A percentile compares a stretch with the other conserved stretches of the same genome.
Evolutionary conservation across 2,888 invertebrate species (phyloP).

Genomic region (Cheilosia vernalis): DNA sequence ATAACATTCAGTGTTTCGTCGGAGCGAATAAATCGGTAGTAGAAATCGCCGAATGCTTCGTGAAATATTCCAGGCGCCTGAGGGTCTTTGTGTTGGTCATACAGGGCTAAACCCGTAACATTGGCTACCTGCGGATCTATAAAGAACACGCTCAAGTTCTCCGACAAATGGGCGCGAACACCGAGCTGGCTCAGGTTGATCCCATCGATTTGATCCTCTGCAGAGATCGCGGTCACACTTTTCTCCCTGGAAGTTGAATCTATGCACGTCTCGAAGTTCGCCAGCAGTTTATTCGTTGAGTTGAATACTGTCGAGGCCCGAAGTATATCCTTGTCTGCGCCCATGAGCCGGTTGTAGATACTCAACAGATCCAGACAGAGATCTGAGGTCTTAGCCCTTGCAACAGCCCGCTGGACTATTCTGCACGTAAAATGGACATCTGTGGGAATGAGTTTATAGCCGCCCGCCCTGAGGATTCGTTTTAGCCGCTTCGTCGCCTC

Average conservation of each 20-base stretch:
- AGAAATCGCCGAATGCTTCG: conserved; percentile 76
- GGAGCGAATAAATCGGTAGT: conserved; percentile 81
- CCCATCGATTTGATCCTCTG: conserved; percentile 63
- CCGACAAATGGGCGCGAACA: conserved; percentile 78
- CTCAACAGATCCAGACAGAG: conserved; percentile 77
- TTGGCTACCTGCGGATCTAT: conserved; percentile 80
- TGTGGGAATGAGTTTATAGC: conserved; percentile 84
- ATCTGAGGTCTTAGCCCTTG: conserved; percentile 61
- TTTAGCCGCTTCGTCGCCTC: conserved; percentile 45
- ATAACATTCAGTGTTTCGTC: conserved; percentile 83
- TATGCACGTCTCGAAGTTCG: conserved; percentile 85
- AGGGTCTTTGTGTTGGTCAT: conserved; percentile 36
- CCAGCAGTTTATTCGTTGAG: conserved; percentile 87
- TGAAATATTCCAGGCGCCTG: conserved; percentile 28
- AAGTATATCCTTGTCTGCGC: conserved; percentile 81
- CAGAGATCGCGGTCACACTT: neutral
- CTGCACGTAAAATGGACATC: conserved; percentile 85
- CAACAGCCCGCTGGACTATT: conserved; percentile 78
- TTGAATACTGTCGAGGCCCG: conserved; percentile 84
- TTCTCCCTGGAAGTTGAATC: conserved; percentile 79
- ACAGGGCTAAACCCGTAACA: conserved; percentile 81
- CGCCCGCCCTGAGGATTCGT: conserved; percentile 16
- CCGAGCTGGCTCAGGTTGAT: conserved; percentile 76
- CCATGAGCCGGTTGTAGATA: conserved; percentile 84
- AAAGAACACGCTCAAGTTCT: conserved; percentile 81